A percentile compares a stretch with the other conserved stretches of the same genome.
Evolutionary conservation across 2,113 vertebrate species (phyloP).

Genomic region (Illadopsis cleaveri): DNA sequence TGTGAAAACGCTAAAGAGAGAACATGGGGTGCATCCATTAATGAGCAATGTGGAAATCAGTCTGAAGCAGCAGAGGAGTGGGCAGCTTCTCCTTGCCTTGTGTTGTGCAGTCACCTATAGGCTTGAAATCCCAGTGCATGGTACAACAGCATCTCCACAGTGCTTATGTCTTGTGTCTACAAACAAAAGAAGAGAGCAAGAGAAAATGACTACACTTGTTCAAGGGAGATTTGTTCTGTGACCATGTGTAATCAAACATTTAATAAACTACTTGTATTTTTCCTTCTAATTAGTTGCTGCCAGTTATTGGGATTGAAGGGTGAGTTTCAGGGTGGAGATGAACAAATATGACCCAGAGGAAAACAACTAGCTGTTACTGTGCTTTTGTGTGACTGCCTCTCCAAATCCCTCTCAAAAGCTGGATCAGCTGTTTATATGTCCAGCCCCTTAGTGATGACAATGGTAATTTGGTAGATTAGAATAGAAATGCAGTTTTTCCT

Average conservation of each 20-base stretch:
- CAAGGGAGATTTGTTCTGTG: constrained; percentile 11
- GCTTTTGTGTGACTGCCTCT: neutral
- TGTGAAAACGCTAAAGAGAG: neutral
- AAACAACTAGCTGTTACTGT: neutral
- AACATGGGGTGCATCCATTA: neutral
- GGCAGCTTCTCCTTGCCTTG: neutral
- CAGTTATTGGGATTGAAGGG: neutral
- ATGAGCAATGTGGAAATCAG: neutral
- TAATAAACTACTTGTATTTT: constrained; percentile 24
- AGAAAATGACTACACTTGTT: neutral
- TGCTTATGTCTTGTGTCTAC: neutral
- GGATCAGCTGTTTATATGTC: neutral
- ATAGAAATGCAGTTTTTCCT: neutral
- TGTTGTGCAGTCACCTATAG: neutral
- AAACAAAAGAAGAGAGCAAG: neutral
- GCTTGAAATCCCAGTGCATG: neutral
- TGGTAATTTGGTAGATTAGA: neutral
- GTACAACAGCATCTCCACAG: neutral
- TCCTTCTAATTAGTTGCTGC: constrained; percentile 36
- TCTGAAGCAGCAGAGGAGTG: neutral
- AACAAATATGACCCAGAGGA: neutral
- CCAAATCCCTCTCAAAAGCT: neutral
- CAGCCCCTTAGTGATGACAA: neutral
- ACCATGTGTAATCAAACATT: constrained; percentile 1
- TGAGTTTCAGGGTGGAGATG: neutral